Conservation (phyloP, 2,113 vertebrate genomes). For the Zeus faber region DNA sequence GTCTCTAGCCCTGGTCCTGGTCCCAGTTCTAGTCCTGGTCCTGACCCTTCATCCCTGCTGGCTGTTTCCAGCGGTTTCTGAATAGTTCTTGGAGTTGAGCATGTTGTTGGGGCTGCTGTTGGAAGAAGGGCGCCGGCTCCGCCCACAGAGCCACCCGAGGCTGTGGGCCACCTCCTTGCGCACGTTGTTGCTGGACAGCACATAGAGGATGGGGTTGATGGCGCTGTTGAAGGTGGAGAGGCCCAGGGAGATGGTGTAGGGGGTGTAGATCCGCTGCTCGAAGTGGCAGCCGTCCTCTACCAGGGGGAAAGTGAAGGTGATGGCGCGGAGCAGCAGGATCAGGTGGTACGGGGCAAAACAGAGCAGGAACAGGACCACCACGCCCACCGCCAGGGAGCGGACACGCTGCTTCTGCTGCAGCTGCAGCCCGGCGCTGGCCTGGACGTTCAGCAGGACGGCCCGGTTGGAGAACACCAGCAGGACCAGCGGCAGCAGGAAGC, state of each 20-base stretch:
- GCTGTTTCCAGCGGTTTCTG: no score
- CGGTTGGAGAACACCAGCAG: conserved; percentile 76
- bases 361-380: conserved; percentile 82
- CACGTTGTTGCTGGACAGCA: conserved; percentile 77
- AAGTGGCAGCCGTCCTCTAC: conserved; percentile 48
- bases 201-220: conserved; percentile 83
- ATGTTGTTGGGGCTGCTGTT: no score
- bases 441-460: conserved; percentile 64
- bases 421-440: conserved; percentile 69
- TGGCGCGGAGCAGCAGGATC: conserved; percentile 73
- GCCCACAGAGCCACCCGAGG: conserved; percentile 40
- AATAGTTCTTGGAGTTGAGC: no score
- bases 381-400: conserved; percentile 59
- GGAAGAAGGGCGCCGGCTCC: background rate
- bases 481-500: conserved; percentile 78
- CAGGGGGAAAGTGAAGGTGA: conserved; percentile 52
- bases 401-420: conserved; percentile 72
- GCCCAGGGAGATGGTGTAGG: conserved; percentile 77
- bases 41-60: no score
- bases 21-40: no score
- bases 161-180: conserved; percentile 66
- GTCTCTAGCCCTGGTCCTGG: no score
- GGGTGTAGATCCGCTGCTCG: conserved; percentile 64
- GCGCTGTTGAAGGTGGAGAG: conserved; percentile 81
- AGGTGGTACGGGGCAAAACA: conserved; percentile 88